Evolutionary conservation across 2,797 vertebrate species (phyloP).

Genomic region (Aselliscus stoliczkanus): DNA sequence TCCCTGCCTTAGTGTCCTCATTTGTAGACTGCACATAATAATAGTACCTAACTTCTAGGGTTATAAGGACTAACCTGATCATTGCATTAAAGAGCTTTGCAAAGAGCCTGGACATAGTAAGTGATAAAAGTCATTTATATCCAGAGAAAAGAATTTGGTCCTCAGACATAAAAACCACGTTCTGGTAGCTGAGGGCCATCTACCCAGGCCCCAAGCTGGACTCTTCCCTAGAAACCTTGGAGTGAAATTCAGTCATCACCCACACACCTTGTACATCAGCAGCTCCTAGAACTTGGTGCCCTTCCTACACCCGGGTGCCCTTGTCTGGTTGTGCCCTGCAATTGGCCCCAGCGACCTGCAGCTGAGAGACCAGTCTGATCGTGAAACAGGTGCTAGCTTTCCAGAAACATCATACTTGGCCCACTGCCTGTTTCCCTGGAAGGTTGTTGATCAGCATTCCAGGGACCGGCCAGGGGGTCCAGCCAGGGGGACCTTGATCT

Average conservation of each 20-base stretch:
- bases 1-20: background rate
- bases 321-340: too few relatives aligned
- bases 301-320: background rate
- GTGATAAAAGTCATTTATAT: conserved; percentile 21
- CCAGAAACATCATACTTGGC: background rate
- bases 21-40: background rate
- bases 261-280: background rate
- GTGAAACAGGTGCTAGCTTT: background rate
- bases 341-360: background rate
- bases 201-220: background rate
- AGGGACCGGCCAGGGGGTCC: too few relatives aligned
- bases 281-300: background rate
- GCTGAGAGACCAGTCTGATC: background rate
- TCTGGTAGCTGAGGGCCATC: background rate
- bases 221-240: conserved; percentile 24
- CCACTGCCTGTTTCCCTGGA: background rate
- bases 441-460: background rate
- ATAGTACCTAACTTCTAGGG: background rate
- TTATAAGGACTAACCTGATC: background rate
- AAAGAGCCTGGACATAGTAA: background rate
- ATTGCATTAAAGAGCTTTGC: conserved; percentile 27
- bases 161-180: background rate
- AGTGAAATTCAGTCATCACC: background rate
- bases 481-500: background rate
- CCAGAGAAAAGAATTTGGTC: background rate